Evolutionary conservation across 2,888 invertebrate genomes (phyloP), one percentile per base, ranked within the genome.

Genomic region (Actias luna): DNA sequence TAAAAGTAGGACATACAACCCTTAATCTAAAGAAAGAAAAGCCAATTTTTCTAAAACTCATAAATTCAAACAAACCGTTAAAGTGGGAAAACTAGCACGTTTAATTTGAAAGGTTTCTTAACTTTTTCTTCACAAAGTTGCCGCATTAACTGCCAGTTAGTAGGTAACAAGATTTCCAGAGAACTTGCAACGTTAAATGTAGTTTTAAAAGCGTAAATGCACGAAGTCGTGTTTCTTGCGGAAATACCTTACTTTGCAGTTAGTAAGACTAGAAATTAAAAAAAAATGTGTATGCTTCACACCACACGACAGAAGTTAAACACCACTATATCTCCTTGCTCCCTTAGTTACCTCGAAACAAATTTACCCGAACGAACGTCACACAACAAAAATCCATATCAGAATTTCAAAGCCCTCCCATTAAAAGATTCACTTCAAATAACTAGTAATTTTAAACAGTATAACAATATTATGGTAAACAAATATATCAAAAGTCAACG

Each of bases 81-180:
- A 55, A 29, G 7, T n/a, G 55, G 16, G n/a, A 29, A 55, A 55
- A 55, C 25, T 52, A 52, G 25, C 8, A 12, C 52, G 52, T 8
- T 52, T 52, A 52, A 55, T 29, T 55, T n/a, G n/a, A 55, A 55
- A 16, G 52, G 27, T 55, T 55, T 29, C 29, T 55, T 55, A 55
- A 16, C 46, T 50, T 52, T 55, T 55, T 35, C 61, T 33, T 52
- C 25, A 25, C 5, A 10, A 61, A 57, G 29, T 62, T 46, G 42
- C 22, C 42, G 39, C 58, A 35, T 62, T 62, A 62, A 62, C 62
- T n/a, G 58, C 42, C 46, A 58, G 62, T 58, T 62, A 57, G 42
- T 42, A 58, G 61, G 61, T 61, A 61, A 61, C 55, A 59, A 46
- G 61, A 27, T 55, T 59, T 31, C n/a, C 8, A 36, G 29, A 16